Evolutionary conservation across 2,797 vertebrate species (phyloP), one percentile per base, ranked within the genome.

Genomic region (Hipposideros larvatus): DNA sequence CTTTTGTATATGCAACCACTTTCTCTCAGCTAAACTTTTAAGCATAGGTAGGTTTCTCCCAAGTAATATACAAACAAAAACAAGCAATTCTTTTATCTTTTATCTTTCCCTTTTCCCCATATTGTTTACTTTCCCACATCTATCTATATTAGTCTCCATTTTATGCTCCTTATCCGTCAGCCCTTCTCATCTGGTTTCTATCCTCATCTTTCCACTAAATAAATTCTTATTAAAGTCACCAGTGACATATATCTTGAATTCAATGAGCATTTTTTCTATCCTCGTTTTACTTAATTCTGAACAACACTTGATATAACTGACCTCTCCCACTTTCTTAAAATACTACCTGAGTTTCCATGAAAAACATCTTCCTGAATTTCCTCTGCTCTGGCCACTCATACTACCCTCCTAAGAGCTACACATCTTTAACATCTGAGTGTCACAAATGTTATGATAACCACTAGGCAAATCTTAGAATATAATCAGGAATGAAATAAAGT

Each of bases 201-300:
- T 53, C 24, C 26, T 90, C 14, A 70, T 24, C 24, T 82, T 95
- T 92, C 31, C 46, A 55, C 31, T 85, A 86, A 90, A 93, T 90
- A 10, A 34, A 7, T 26, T 93, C 53, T 90, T 71, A 14, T 71
- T 90, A 88, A 79, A 90, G 65, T 80, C 61, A 73, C 15, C 24
- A 78, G 2, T 55, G 57, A 66, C 21, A 48, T 71, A 26, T 6
- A 46, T 87, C 28, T 43, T 94, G 82, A 94, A 90, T 82, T 80
- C 53, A 94, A 22, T 53, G 16, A 91, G 6, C 22, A 43, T 57
- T 89, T 96, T 96, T 83, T 75, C 24, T 92, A 19, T 85, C 53
- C 22, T 95, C 57, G 66, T 37, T 87, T 95, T 16, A 51, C 21
- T 92, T 75, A 43, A 97, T 75, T 94, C 18, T 73, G 16, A 90